Base-by-base conservation (phyloP, 2,888 invertebrate genomes). In the Ecdyonurus torrentis region DNA sequence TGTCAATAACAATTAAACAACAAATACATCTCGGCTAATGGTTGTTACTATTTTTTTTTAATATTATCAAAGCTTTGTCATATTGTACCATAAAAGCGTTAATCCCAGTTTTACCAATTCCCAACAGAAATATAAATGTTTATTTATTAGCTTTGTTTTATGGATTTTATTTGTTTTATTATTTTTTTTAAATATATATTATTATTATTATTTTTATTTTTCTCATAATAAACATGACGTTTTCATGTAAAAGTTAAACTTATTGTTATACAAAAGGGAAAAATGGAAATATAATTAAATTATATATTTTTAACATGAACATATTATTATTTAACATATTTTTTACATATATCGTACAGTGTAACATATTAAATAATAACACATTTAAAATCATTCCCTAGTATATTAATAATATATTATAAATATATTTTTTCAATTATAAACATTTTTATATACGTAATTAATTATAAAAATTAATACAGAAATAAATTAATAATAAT, bases 21-120 rank as follows among this genome's bases (percentile, higher is more conserved):
- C 55, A 55, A 55, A 55, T 55, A 55, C 55, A 55, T 55, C 55
- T 55, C 55, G 55, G 20, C 22, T n/a, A 55, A 55, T 55, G 55
- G 55, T 22, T 55, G 55, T 20, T 55, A 20, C 19, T 55, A 55
- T 55, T 55, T 55, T 55, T 20, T 55, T 20, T 55, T 22, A 22
- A 22, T 22, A 22, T n/a, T 55, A 55, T 55, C 55, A 55, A 55
- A 55, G 55, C 55, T 22, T 37, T 37, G 37, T 37, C 37, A 37
- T 37, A 37, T 37, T 37, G 37, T 37, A 10, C 5, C 37, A 37
- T 37, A 37, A 37, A 37, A 37, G 37, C 37, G 37, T 37, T 37
- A 37, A 37, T 37, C 37, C 37, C 37, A 37, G 37, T 37, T 37
- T 37, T 37, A 37, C 37, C 15, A 37, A 37, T 37, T 37, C 37